Base-by-base conservation (phyloP, 2,797 vertebrate species). In the Muraenolepis orangiensis region DNA sequence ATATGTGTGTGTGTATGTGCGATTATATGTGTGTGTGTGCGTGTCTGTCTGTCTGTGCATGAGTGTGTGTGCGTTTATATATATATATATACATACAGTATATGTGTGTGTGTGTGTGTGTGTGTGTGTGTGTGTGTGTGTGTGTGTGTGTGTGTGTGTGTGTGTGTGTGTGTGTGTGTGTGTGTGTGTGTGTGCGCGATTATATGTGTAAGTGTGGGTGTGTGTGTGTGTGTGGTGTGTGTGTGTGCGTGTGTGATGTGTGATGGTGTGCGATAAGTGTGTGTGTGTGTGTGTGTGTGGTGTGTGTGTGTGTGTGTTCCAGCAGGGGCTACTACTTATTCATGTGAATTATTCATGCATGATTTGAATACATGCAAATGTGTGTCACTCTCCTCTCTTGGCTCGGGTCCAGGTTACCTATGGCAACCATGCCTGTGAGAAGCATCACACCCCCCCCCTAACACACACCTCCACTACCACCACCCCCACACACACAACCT, bases 341-440 rank as follows among this genome's bases (percentile, higher is more conserved):
- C 20, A 20, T 26, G 90, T 91, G 91, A 93, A 94, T 94, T 90
- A 94, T 94, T 93, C 91, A 93, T 93, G 90, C 82, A 0, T 89
- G 87, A 94, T 94, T 94, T 94, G 91, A 94, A 93, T 94, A 93
- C 90, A 94, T 93, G 93, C 92, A 94, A 94, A 95, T 93, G 74
- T 93, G 74, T 83, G 74, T 86, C 72, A 14, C 79, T 89, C 87
- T 85, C 78, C 71, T 90, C 85, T 82, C 78, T 78, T 91, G 91
- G 93, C 91, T 91, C 83, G 74, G 77, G 87, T 90, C 90, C 90
- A 92, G 90, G 92, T 93, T 88, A 91, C 92, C 93, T 91, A 94
- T 94, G 90, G 93, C 93, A 94, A 95, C 93, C 70, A 87, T 85
- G 78, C 89, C 89, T 92, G 89, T 82, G 85, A 83, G 88, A 88